phyloP scores from a whole-genome alignment of 2,797 vertebrate genomes.

The Poeciliopsis turneri region DNA sequence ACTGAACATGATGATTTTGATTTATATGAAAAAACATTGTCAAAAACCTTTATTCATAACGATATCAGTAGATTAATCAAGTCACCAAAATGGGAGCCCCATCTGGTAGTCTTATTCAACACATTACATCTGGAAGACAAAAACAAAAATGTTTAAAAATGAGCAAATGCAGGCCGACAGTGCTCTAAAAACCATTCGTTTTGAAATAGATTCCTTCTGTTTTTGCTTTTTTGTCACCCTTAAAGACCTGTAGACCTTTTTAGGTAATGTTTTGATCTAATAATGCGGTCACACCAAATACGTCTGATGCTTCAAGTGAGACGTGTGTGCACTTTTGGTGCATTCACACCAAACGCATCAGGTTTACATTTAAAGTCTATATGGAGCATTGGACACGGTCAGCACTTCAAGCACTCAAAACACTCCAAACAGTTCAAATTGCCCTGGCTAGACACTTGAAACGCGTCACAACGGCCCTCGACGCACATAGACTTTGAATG shows the following conservation, averaged over 20 bases:
- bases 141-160: background rate
- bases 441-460: too few relatives aligned
- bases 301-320: too few relatives aligned
- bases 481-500: too few relatives aligned
- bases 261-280: too few relatives aligned
- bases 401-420: too few relatives aligned
- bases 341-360: too few relatives aligned
- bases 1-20: constrained; percentile 41
- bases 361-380: too few relatives aligned
- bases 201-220: background rate
- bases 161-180: background rate
- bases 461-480: too few relatives aligned
- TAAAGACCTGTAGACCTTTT: background rate
- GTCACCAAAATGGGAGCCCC: constrained; percentile 37
- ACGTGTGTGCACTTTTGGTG: too few relatives aligned
- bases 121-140: constrained; percentile 43
- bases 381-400: too few relatives aligned
- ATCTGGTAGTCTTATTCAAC: constrained; percentile 55
- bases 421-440: too few relatives aligned
- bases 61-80: constrained; percentile 49
- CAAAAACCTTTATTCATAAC: constrained; percentile 50
- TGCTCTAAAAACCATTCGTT: background rate
- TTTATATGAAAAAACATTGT: constrained; percentile 52
- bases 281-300: too few relatives aligned
- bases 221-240: background rate